A percentile compares a stretch with the other conserved stretches of the same genome.
Evolutionary conservation across 2,113 vertebrate genomes (phyloP).

Genomic region (Pithys albifrons): DNA sequence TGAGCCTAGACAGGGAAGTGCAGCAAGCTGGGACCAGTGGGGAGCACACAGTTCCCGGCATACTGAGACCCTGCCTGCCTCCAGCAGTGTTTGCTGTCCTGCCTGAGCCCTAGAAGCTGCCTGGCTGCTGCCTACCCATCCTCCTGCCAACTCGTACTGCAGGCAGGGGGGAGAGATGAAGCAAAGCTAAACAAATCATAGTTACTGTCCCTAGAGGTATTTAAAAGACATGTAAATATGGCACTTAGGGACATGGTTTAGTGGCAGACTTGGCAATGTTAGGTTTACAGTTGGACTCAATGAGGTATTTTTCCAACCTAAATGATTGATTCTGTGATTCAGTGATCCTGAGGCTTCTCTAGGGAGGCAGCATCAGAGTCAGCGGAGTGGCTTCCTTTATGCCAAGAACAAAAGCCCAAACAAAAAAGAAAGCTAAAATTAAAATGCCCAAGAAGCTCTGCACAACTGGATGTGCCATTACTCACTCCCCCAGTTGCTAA

Average conservation of each 20-base stretch:
- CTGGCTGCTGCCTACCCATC: neutral
- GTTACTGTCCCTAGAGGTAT: neutral
- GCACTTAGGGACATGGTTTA: neutral
- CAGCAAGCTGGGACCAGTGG: neutral
- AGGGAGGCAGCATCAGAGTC: neutral
- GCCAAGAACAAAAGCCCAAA: neutral
- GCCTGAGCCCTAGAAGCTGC: neutral
- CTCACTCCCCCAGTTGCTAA: neutral
- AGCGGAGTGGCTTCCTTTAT: neutral
- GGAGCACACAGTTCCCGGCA: neutral
- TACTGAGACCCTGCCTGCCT: neutral
- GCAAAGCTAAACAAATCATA: neutral
- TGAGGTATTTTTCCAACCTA: neutral
- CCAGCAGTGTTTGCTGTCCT: rapidly evolving
- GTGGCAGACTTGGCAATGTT: neutral
- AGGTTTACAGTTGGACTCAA: neutral
- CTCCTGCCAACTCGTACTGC: neutral
- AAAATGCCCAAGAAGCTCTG: neutral
- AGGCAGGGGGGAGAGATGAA: neutral
- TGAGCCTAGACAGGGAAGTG: neutral
- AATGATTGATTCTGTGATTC: neutral
- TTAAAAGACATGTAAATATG: neutral
- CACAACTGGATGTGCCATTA: neutral
- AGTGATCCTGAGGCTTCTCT: neutral
- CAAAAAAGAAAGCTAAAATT: neutral